Base-by-base conservation (phyloP, 1,140 invertebrate genomes). In the Dolichoris vasculosae region DNA sequence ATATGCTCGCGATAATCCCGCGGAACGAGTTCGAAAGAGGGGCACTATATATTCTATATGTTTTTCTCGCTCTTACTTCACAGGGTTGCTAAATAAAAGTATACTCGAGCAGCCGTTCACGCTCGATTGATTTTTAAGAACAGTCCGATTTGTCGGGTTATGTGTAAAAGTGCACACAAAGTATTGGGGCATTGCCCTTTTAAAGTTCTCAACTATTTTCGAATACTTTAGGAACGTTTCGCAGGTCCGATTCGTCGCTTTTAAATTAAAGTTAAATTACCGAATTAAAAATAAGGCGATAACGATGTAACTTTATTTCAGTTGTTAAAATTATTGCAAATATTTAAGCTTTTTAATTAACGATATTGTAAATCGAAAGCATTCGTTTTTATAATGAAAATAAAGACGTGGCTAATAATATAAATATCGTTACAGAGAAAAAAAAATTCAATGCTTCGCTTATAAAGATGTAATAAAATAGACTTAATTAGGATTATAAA, bases 41-140 rank as follows among this genome's bases (percentile, higher is more conserved):
- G 11, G 35, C 63, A 6, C 15, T 32, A 23, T 30, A 13, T 48
- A 20, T 23, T 55, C 15, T 8, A 4, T 15, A 32, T 78, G n/a
- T 38, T 55, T 32, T 20, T 55, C 32, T 78, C 51, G 1, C 51
- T 51, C 64, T n/a, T 40, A 32, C 55, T 26, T 59, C 32, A 23
- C 69, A 23, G n/a, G 30, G 30, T n/a, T 67, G 13, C 30, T 67
- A 32, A 67, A 13, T n/a, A 15, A 67, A 67, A 35, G 4, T 13
- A 51, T 51, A 71, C 30, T 38, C 40, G 35, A 55, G 15, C 17
- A 26, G 26, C 30, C 69, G 20, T 83, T 75, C 59, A 46, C 15
- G 51, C 69, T 32, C 51, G 20, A 75, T 83, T 63, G 48, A 78
- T 78, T 11, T 78, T 78, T 20, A 11, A 76, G 38, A 73, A 9